These are phyloP conservation scores for Gallirallus australis DNA, from an alignment of 2,797 vertebrate genomes.

Conservation along the genomic window DNA sequence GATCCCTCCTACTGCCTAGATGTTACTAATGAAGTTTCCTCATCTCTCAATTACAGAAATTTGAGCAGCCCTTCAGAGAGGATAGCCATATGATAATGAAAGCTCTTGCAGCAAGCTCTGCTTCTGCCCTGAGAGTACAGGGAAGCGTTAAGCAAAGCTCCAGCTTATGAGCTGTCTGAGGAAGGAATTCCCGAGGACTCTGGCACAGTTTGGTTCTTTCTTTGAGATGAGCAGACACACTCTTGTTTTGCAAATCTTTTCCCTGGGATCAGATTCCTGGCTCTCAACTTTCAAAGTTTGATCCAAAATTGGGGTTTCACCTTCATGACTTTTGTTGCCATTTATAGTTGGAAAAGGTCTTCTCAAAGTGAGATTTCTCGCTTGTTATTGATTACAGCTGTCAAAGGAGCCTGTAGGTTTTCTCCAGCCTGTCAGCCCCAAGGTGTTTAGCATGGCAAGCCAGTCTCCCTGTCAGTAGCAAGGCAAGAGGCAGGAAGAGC, in stretches of 20 bases:
- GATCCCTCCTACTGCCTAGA: not conserved
- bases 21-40: not conserved
- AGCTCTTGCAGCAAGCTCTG: not conserved
- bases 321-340: not conserved
- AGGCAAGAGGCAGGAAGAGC: not conserved
- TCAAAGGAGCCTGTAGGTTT: conserved; percentile 40
- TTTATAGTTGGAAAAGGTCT: conserved; percentile 10
- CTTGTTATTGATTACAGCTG: conserved; percentile 58
- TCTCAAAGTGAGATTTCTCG: conserved; percentile 39
- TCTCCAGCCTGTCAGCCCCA: conserved; percentile 8
- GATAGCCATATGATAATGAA: not conserved
- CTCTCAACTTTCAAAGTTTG: not conserved
- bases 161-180: not conserved
- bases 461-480: not conserved
- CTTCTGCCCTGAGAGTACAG: not conserved
- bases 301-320: not conserved
- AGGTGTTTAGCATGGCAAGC: conserved; percentile 31
- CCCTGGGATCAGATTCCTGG: not conserved
- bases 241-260: not conserved
- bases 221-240: not conserved
- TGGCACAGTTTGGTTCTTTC: not conserved
- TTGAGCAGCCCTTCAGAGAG: not conserved
- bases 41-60: not conserved
- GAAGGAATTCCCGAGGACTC: not conserved
- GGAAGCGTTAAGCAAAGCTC: not conserved